Evolutionary conservation across 2,888 invertebrate genomes (phyloP).

Genomic region (Rhyacophila evoluta): DNA sequence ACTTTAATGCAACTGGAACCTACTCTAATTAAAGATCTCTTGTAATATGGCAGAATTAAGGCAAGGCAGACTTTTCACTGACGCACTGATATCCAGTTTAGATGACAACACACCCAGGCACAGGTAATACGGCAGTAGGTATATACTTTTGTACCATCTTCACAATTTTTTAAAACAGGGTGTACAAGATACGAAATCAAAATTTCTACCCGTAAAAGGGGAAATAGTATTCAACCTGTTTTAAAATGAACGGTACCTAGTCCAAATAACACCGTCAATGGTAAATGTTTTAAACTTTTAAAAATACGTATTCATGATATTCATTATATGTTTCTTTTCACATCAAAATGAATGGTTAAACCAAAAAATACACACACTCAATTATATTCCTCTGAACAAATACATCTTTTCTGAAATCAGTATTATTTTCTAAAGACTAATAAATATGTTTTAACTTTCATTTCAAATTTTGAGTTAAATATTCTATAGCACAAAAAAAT

Average conservation of each 20-base stretch:
- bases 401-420: too few relatives aligned
- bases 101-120: conserved; percentile 49
- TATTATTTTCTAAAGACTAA: too few relatives aligned
- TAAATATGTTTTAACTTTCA: too few relatives aligned
- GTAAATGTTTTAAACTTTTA: too few relatives aligned
- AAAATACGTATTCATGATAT: too few relatives aligned
- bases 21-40: conserved; percentile 4
- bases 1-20: not conserved
- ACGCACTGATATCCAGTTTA: conserved; percentile 37
- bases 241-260: not conserved
- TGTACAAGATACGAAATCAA: conserved; percentile 23
- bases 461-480: too few relatives aligned
- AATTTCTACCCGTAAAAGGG: conserved; percentile 1
- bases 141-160: not conserved
- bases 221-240: not conserved
- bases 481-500: too few relatives aligned
- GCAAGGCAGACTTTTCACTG: not conserved
- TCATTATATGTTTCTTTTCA: too few relatives aligned
- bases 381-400: too few relatives aligned
- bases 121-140: conserved; percentile 1
- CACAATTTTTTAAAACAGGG: not conserved
- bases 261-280: too few relatives aligned
- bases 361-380: too few relatives aligned
- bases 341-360: too few relatives aligned
- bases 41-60: not conserved